Percentiles rank a stretch among this genome's conserved stretches.
These are phyloP conservation scores for Amniataba percoides DNA, from an alignment of 2,797 vertebrate species.

Conservation along the genomic window DNA sequence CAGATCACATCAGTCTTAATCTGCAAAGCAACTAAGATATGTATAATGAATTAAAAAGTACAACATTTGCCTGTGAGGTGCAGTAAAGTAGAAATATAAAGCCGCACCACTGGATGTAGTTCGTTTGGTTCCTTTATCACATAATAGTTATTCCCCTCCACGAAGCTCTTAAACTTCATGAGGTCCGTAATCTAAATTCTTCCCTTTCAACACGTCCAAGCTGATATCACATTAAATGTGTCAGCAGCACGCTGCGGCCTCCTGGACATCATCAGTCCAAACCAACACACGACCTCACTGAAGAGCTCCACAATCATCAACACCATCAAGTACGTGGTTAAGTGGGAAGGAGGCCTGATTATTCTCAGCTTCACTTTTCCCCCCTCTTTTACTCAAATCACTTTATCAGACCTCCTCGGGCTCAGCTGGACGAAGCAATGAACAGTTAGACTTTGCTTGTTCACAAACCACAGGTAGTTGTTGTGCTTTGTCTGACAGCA, in stretches of 20 bases:
- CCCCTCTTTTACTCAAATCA: constrained; percentile 13
- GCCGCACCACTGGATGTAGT: neutral
- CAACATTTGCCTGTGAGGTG: neutral
- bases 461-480: constrained; percentile 3
- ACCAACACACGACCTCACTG: constrained; percentile 31
- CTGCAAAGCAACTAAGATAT: neutral
- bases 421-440: constrained; percentile 20
- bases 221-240: constrained; percentile 38
- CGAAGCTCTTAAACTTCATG: neutral
- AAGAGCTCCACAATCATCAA: constrained; percentile 32
- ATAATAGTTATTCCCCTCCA: neutral
- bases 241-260: constrained; percentile 22
- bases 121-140: neutral
- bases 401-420: constrained; percentile 16
- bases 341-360: constrained; percentile 3
- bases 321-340: constrained; percentile 18
- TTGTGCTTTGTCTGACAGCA: constrained; percentile 7
- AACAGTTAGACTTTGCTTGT: neutral
- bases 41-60: neutral
- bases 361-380: neutral
- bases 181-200: constrained; percentile 25
- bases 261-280: constrained; percentile 29
- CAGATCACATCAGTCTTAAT: neutral
- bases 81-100: neutral
- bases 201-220: constrained; percentile 21